A percentile compares a stretch with the other conserved stretches of the same genome.
phyloP scores from a whole-genome alignment of 1,140 invertebrate genomes.

The Oreohelix idahoensis region DNA sequence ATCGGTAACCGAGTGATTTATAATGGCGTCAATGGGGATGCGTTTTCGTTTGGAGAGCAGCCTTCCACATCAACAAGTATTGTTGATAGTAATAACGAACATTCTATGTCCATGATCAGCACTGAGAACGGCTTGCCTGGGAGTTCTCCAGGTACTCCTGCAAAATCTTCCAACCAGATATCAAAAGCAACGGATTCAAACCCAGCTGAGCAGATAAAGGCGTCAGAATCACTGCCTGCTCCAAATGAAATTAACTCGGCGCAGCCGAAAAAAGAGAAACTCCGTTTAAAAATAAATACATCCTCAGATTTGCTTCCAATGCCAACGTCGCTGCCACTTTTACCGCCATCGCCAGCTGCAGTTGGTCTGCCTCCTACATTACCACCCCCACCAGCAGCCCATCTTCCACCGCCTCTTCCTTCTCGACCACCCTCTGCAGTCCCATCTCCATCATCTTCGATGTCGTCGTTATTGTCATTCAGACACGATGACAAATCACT shows the following conservation, averaged over 20 bases:
- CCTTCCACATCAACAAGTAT: not conserved
- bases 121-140: not conserved
- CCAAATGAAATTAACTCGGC: not conserved
- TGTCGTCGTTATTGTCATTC: not conserved
- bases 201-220: not conserved
- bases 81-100: not conserved
- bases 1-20: not conserved
- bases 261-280: not conserved
- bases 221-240: not conserved
- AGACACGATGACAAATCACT: not conserved
- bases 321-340: not conserved
- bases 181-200: not conserved
- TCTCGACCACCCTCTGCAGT: conserved; percentile 6
- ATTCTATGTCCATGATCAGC: not conserved
- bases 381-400: not conserved
- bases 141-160: not conserved
- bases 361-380: not conserved
- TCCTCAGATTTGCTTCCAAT: no score
- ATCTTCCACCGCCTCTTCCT: conserved; percentile 1
- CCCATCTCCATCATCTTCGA: not conserved
- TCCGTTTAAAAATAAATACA: not conserved
- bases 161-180: not conserved
- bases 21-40: not conserved
- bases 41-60: not conserved
- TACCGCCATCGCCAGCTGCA: not conserved